These are phyloP conservation scores for Trachops cirrhosus DNA, from an alignment of 2,797 vertebrate genomes.

Conservation along the genomic window DNA sequence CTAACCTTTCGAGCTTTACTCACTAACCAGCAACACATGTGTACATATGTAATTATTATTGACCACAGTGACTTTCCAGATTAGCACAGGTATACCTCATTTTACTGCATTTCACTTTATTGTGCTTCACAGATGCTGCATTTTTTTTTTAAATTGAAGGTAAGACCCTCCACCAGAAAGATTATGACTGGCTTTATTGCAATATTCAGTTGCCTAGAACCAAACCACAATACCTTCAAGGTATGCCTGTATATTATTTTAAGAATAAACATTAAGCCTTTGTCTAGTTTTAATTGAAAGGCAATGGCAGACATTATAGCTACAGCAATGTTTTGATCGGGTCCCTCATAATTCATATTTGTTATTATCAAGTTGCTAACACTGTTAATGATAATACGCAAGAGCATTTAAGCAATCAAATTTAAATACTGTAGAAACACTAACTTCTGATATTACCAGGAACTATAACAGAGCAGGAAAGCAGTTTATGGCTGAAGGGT, in stretches of 20 bases:
- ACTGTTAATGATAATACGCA: not conserved
- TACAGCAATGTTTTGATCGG: not conserved
- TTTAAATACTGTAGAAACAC: not conserved
- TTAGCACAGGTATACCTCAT: not conserved
- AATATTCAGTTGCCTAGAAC: not conserved
- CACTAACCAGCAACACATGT: not conserved
- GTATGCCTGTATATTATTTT: not conserved
- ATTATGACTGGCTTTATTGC: not conserved
- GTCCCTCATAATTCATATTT: conserved; percentile 17
- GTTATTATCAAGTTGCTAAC: conserved; percentile 25
- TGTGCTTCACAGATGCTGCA: not conserved
- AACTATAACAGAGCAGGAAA: not conserved
- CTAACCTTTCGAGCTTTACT: not conserved
- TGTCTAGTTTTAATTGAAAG: conserved; percentile 21
- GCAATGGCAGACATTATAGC: conserved; percentile 27
- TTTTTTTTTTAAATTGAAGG: not conserved
- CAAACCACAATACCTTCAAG: not conserved
- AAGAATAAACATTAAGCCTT: conserved; percentile 32
- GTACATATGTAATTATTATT: not conserved
- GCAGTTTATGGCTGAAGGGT: not conserved
- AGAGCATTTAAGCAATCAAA: conserved; percentile 25
- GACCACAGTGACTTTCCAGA: not conserved
- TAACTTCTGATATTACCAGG: conserved; percentile 12
- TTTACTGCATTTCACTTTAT: not conserved
- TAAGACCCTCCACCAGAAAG: not conserved